phyloP scores from a whole-genome alignment of 2,888 invertebrate genomes.

The Sphaerophoria rueppellii region DNA sequence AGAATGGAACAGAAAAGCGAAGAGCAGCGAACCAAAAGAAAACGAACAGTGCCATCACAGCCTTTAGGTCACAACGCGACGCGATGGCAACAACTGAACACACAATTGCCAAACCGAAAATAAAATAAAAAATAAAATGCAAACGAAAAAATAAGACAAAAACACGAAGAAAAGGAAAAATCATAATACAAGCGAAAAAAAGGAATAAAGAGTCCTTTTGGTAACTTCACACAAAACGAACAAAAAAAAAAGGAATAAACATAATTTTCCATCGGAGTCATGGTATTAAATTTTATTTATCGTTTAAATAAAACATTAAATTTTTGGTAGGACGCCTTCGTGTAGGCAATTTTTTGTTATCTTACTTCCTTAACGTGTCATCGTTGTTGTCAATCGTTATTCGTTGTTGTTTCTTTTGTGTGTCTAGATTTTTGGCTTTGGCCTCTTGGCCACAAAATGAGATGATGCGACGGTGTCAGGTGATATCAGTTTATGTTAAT shows the following conservation, averaged over 20 bases:
- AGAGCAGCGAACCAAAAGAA: not conserved
- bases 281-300: constrained; percentile 72
- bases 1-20: not conserved
- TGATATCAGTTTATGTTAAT: constrained; percentile 69
- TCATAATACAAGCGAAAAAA: constrained; percentile 30
- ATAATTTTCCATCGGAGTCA: constrained; percentile 47
- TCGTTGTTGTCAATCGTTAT: not conserved
- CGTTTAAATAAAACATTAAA: constrained; percentile 70
- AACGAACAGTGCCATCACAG: constrained; percentile 17
- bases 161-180: constrained; percentile 56
- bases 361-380: not conserved
- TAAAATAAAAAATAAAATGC: not conserved
- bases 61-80: constrained; percentile 38
- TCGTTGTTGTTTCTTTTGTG: constrained; percentile 7
- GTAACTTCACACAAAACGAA: constrained; percentile 18
- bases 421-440: constrained; percentile 21
- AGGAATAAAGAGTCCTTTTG: constrained; percentile 14
- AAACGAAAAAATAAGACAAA: not conserved
- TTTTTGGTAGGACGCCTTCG: constrained; percentile 19
- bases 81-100: no score
- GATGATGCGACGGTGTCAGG: constrained; percentile 62
- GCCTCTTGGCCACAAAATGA: constrained; percentile 40
- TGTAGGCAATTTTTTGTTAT: constrained; percentile 21
- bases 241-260: constrained; percentile 31
- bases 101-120: constrained; percentile 46